Percentiles rank a stretch among this genome's conserved stretches.
phyloP scores from a whole-genome alignment of 2,797 vertebrate species.

The Semaprochilodus insignis region DNA sequence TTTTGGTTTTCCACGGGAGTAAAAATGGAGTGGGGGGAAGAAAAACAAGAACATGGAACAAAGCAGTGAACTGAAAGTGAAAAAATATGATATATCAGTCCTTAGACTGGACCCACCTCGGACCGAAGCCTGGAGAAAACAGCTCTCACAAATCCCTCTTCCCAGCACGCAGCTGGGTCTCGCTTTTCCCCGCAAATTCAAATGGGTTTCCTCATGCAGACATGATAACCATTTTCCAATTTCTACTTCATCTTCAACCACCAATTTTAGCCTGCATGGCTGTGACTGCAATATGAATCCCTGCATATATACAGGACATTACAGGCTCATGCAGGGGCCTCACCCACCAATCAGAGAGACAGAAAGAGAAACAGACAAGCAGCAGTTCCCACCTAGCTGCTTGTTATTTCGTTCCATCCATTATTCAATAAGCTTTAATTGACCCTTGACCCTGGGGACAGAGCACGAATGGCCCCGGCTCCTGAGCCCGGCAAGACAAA shows the following conservation, averaged over 20 bases:
- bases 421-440: conserved; percentile 80
- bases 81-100: background rate
- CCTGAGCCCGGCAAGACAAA: conserved; percentile 44
- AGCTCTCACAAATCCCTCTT: conserved; percentile 60
- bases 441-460: conserved; percentile 72
- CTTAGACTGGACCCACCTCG: conserved; percentile 33
- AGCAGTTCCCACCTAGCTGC: conserved; percentile 62
- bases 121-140: conserved; percentile 41
- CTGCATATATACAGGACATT: conserved; percentile 86
- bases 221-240: conserved; percentile 85
- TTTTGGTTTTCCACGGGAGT: background rate
- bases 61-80: conserved; percentile 3
- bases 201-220: conserved; percentile 82
- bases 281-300: conserved; percentile 84
- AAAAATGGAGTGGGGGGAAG: too few relatives aligned
- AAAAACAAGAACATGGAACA: background rate
- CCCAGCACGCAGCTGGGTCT: conserved; percentile 66
- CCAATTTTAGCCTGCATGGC: conserved; percentile 76
- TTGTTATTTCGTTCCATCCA: conserved; percentile 79
- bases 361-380: conserved; percentile 47
- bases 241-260: conserved; percentile 85
- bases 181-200: conserved; percentile 72
- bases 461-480: conserved; percentile 62
- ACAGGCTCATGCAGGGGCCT: conserved; percentile 73
- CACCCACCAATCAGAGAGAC: conserved; percentile 62